These are phyloP conservation scores for Chaetorhynchus papuensis DNA, from an alignment of 2,113 vertebrate genomes.

Conservation along the genomic window DNA sequence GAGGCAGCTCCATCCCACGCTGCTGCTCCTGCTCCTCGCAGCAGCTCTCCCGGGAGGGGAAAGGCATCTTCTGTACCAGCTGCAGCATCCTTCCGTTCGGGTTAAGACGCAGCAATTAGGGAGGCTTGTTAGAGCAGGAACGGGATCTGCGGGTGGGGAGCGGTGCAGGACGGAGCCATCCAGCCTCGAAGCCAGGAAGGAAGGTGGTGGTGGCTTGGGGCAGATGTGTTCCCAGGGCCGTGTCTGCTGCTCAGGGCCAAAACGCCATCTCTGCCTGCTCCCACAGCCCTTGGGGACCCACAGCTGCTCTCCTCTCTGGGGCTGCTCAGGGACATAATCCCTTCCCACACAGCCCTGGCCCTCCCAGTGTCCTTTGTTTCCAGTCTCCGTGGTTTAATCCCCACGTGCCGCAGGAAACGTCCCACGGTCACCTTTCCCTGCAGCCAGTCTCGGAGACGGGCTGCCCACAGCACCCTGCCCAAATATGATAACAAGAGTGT, in stretches of 20 bases:
- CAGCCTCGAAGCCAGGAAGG: not conserved
- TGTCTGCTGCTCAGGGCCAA: not conserved
- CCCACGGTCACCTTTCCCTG: not conserved
- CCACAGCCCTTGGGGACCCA: fast-evolving
- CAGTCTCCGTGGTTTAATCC: fast-evolving
- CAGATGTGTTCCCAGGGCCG: not conserved
- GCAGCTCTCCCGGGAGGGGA: not conserved
- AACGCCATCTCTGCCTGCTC: fast-evolving
- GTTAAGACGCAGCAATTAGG: not conserved
- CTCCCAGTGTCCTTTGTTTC: fast-evolving
- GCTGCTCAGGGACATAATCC: fast-evolving
- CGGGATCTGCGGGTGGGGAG: not conserved
- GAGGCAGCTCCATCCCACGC: not conserved
- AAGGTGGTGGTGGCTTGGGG: not conserved
- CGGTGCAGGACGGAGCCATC: fast-evolving
- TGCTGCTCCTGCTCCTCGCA: not conserved
- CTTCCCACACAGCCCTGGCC: not conserved
- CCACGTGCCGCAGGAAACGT: fast-evolving
- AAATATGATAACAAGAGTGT: not conserved
- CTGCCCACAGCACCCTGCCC: not conserved
- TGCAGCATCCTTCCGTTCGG: not conserved
- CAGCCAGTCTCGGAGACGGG: not conserved
- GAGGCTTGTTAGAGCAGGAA: not conserved
- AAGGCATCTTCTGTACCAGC: not conserved
- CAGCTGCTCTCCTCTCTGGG: not conserved